These are phyloP conservation scores for Oeneis ivallda DNA, from an alignment of 2,888 invertebrate species.

Conservation along the genomic window DNA sequence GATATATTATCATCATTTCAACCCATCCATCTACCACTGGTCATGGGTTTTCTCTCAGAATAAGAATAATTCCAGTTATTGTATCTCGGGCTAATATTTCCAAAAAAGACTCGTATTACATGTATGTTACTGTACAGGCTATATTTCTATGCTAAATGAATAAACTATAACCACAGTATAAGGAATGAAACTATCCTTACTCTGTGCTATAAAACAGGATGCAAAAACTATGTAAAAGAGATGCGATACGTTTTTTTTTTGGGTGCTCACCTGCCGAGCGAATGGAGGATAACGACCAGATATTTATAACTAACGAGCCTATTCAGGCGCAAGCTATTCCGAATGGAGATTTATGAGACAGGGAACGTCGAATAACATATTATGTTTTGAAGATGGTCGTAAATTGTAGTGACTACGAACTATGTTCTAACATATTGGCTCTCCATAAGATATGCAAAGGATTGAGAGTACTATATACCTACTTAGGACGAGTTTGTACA, in stretches of 20 bases:
- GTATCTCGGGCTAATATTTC: too few relatives aligned
- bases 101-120: too few relatives aligned
- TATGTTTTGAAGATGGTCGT: constrained; percentile 9
- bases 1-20: too few relatives aligned
- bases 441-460: neutral
- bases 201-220: neutral
- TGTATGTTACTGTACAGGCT: too few relatives aligned
- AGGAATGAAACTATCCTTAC: too few relatives aligned
- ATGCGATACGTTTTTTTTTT: constrained; percentile 40
- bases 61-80: too few relatives aligned
- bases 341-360: constrained; percentile 13
- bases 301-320: constrained; percentile 18
- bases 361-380: constrained; percentile 18
- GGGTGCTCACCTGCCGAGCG: constrained; percentile 29
- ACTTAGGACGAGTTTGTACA: too few relatives aligned
- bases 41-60: too few relatives aligned
- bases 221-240: constrained; percentile 29
- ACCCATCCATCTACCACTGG: too few relatives aligned
- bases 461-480: too few relatives aligned
- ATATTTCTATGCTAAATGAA: too few relatives aligned
- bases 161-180: too few relatives aligned
- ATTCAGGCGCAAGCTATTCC: constrained; percentile 16
- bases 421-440: neutral
- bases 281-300: constrained; percentile 15
- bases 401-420: constrained; percentile 4